A percentile compares a stretch with the other conserved stretches of the same genome.
Conservation (phyloP, 2,797 vertebrate species). For the Synaphobranchus kaupii region DNA sequence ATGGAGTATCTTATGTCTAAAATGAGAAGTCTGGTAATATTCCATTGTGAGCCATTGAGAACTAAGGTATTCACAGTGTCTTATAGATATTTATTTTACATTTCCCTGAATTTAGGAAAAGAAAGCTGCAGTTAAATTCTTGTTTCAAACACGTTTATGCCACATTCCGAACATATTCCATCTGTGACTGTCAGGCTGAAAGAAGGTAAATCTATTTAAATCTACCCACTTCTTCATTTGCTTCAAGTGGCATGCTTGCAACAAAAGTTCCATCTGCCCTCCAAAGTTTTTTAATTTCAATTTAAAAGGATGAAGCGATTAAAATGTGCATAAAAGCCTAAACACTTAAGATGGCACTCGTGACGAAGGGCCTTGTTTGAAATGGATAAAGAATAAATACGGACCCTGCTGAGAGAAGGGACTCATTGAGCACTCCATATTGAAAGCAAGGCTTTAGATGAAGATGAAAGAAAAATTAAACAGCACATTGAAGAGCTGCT, state of each 20-base stretch:
- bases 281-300: neutral
- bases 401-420: conserved; percentile 18
- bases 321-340: conserved; percentile 18
- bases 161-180: neutral
- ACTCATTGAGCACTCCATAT: conserved; percentile 42
- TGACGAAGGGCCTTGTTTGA: conserved; percentile 16
- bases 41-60: neutral
- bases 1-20: neutral
- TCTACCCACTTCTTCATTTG: neutral
- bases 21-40: neutral
- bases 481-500: conserved; percentile 80
- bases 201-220: neutral
- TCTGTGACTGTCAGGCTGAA: neutral
- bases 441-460: conserved; percentile 72
- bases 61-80: neutral
- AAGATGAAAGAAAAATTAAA: conserved; percentile 87
- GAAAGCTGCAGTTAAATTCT: neutral
- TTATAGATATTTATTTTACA: neutral
- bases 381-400: neutral
- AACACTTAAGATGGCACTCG: conserved; percentile 17
- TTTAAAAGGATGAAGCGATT: conserved; percentile 17
- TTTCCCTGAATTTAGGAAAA: neutral
- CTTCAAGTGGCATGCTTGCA: neutral
- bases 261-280: neutral
- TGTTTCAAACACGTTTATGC: neutral